Conservation (phyloP, 2,113 vertebrate species). For the Piprites chloris region DNA sequence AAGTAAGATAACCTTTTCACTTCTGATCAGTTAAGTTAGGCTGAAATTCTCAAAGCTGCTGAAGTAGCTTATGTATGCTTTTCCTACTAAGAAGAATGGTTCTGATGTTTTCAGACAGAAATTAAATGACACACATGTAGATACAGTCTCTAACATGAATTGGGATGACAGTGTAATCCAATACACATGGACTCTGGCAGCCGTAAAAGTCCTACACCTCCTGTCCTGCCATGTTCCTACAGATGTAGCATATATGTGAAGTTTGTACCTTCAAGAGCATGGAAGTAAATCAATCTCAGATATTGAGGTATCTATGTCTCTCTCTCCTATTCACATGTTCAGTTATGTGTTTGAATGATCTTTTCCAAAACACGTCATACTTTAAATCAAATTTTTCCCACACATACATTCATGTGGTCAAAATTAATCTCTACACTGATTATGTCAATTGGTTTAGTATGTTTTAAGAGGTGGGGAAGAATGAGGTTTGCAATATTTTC, state of each 20-base stretch:
- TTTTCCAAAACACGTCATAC: constrained; percentile 19
- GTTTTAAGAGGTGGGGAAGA: neutral
- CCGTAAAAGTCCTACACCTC: neutral
- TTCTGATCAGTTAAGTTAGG: neutral
- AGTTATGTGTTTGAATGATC: neutral
- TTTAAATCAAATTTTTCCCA: neutral
- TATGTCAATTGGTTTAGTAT: constrained; percentile 21
- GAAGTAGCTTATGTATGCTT: neutral
- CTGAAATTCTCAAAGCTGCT: neutral
- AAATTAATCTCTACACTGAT: neutral
- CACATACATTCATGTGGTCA: neutral
- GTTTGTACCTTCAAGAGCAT: neutral
- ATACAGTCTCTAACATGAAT: neutral
- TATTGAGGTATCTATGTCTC: neutral
- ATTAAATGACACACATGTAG: neutral
- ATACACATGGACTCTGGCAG: neutral
- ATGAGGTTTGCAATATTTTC: neutral
- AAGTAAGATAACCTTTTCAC: neutral
- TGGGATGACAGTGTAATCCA: neutral
- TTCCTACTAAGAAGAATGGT: neutral
- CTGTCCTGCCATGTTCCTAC: neutral
- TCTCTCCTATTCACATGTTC: neutral
- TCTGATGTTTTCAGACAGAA: neutral
- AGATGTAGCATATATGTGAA: neutral
- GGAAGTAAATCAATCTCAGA: constrained; percentile 7